A percentile compares a stretch with the other conserved stretches of the same genome.
These are phyloP conservation scores for Tenebrosternarchus preto DNA, from an alignment of 2,113 vertebrate species.

Conservation along the genomic window DNA sequence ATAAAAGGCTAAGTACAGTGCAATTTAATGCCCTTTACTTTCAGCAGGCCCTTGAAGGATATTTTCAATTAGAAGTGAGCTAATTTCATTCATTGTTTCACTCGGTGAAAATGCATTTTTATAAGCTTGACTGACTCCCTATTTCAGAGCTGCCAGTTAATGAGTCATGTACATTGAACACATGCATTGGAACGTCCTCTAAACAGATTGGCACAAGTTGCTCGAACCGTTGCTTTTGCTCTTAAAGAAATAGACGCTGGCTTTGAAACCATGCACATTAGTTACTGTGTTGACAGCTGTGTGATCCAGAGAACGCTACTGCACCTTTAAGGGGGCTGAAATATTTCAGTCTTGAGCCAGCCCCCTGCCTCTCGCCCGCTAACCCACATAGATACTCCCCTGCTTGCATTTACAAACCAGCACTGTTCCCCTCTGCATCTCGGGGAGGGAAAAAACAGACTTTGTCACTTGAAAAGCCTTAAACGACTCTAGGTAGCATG, in stretches of 20 bases:
- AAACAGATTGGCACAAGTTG: conserved; percentile 78
- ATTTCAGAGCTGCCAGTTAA: conserved; percentile 74
- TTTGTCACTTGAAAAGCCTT: conserved; percentile 13
- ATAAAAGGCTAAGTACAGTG: conserved; percentile 70
- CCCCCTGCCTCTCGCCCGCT: conserved; percentile 64
- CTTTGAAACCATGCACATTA: neutral
- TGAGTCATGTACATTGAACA: conserved; percentile 76
- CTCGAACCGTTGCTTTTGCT: conserved; percentile 65
- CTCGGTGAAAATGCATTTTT: conserved; percentile 74
- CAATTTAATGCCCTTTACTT: conserved; percentile 75
- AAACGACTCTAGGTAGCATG: neutral
- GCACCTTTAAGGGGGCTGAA: conserved; percentile 53
- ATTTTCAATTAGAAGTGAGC: conserved; percentile 75
- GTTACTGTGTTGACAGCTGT: neutral
- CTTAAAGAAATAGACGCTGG: conserved; percentile 69
- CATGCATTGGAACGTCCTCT: conserved; percentile 75
- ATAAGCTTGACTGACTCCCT: conserved; percentile 73
- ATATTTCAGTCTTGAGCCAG: conserved; percentile 42
- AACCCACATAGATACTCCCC: conserved; percentile 73
- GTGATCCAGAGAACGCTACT: conserved; percentile 22
- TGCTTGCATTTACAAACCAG: conserved; percentile 74
- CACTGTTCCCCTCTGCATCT: conserved; percentile 76
- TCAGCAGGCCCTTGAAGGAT: conserved; percentile 75
- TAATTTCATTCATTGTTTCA: conserved; percentile 78
- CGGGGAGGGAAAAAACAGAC: conserved; percentile 66